Base-by-base conservation (phyloP, 1,140 invertebrate species). In the Bombus confusus region DNA sequence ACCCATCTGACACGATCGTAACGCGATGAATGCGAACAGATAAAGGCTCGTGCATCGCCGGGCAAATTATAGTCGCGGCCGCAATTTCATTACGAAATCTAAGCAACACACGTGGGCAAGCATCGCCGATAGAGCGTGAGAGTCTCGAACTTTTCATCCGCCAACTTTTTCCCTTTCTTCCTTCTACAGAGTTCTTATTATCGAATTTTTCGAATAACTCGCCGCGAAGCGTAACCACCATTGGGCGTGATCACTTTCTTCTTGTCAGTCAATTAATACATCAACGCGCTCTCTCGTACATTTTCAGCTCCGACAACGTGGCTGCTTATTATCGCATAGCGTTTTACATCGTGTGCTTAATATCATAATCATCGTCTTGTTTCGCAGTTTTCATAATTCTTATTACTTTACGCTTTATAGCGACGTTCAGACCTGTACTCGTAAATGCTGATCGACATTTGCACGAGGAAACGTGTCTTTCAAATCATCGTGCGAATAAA, bases 41-140 rank as follows among this genome's bases (percentile, higher is more conserved):
- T 89, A 89, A 86, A 88, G 84, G 66, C 79, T 66, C 87, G 87
- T 83, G 87, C 87, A 89, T 89, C 88, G 88, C 76, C 84, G 52
- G 52, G 88, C 87, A 88, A 86, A 89, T 89, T 88, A 87, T 66
- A 79, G 78, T 69, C 86, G 76, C 57, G 31, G 77, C 47, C 73
- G 82, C 86, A 82, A 82, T 89, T 85, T 85, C 77, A 83, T 89
- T 89, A 74, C 85, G 88, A 89, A 89, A 89, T 89, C 76, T 87
- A 47, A 31, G 47, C 47, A 74, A 74, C 71, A 72, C 88, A 89
- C 88, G 79, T 68, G 84, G 76, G 71, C 71, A 64, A 64, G 57
- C 71, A 74, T 37, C 57, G 87, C 34, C 72, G 34, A 13, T 47
- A 62, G 79, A 57, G 64, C 87, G 88, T 88, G 88, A 89, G 88